These are phyloP conservation scores for Orthonevra nobilis DNA, from an alignment of 2,888 invertebrate genomes.

Conservation along the genomic window DNA sequence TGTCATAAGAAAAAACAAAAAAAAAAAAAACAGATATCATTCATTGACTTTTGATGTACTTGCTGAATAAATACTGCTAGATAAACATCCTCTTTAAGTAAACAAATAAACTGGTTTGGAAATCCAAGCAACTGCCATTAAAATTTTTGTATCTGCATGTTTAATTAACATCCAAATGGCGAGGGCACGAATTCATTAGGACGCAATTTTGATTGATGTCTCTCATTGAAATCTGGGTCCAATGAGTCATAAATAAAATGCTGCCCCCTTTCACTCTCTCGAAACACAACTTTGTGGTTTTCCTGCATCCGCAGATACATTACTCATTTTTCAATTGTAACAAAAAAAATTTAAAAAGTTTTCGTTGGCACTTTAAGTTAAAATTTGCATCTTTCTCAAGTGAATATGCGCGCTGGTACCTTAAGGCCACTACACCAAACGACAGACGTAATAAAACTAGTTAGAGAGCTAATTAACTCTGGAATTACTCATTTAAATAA, in stretches of 20 bases:
- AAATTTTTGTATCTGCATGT: too few relatives aligned
- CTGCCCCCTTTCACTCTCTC: conserved; percentile 15
- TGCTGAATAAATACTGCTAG: background rate
- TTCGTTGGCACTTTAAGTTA: background rate
- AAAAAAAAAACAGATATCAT: too few relatives aligned
- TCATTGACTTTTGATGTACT: background rate
- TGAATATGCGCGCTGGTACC: conserved; percentile 17
- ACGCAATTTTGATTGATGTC: too few relatives aligned
- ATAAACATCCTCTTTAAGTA: background rate
- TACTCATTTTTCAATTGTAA: conserved; percentile 33
- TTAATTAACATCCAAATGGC: too few relatives aligned
- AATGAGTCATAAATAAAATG: too few relatives aligned
- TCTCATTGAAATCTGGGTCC: too few relatives aligned
- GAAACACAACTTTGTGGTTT: conserved; percentile 12
- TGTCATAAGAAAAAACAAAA: too few relatives aligned
- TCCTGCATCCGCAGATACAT: conserved; percentile 22
- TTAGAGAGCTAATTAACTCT: conserved; percentile 51
- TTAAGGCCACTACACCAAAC: too few relatives aligned
- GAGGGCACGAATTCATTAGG: too few relatives aligned
- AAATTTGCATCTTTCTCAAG: conserved; percentile 13
- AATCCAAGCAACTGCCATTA: too few relatives aligned
- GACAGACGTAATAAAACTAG: conserved; percentile 46
- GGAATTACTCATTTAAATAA: conserved; percentile 40
- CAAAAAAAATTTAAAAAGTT: background rate
- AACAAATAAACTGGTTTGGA: background rate